Percentiles rank a stretch among this genome's conserved stretches.
phyloP scores from a whole-genome alignment of 2,888 invertebrate genomes.

The Tetranychus piercei region DNA sequence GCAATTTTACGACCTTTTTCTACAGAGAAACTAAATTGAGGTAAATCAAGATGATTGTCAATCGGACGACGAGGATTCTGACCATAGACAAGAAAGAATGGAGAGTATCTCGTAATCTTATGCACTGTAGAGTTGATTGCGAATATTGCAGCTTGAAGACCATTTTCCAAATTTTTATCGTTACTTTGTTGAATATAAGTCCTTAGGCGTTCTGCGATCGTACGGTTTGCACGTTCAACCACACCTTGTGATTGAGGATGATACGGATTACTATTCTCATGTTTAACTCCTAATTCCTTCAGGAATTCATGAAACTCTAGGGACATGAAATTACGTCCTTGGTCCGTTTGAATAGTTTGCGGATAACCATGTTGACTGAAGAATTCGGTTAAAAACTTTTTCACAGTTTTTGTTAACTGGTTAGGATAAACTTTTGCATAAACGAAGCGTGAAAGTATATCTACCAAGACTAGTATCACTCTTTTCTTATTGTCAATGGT shows the following conservation, averaged over 20 bases:
- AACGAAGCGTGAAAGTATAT: not conserved
- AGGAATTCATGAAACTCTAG: not conserved
- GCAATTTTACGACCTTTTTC: too few species aligned
- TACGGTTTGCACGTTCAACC: not conserved
- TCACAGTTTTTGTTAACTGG: not conserved
- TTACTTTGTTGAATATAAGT: not conserved
- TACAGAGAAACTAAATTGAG: too few species aligned
- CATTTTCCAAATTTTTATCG: too few species aligned
- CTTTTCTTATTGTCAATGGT: not conserved
- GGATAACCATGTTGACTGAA: not conserved
- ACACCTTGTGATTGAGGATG: conserved; percentile 1
- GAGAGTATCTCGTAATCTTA: too few species aligned
- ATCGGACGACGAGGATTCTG: too few species aligned
- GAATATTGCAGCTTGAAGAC: too few species aligned
- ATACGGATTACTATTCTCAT: not conserved
- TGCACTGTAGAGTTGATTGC: too few species aligned
- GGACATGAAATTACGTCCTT: conserved; percentile 1
- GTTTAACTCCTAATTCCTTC: not conserved
- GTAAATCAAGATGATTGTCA: too few species aligned
- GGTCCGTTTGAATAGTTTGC: not conserved
- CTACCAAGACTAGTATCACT: not conserved
- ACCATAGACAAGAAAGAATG: too few species aligned
- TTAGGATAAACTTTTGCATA: not conserved
- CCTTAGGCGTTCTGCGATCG: not conserved
- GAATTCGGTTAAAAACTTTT: not conserved